These are phyloP conservation scores for Platyura marginata DNA, from an alignment of 1,140 invertebrate species.

Conservation along the genomic window DNA sequence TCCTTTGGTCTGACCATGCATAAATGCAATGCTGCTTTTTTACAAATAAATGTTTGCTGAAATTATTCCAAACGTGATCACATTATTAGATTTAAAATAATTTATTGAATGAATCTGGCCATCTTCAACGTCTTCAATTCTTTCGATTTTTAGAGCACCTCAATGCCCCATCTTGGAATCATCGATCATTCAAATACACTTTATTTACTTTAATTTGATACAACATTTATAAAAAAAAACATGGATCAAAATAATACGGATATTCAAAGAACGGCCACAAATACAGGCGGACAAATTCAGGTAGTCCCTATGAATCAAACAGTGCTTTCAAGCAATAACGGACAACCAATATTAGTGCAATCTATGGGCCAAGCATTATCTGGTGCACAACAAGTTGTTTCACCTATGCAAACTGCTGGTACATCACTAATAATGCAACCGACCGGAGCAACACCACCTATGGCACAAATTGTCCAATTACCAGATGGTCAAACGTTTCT, in stretches of 20 bases:
- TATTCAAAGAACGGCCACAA: conserved; percentile 10
- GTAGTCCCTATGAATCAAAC: conserved; percentile 20
- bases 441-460: conserved; percentile 34
- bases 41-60: conserved; percentile 7
- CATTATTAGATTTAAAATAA: background rate
- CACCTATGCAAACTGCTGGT: conserved; percentile 14
- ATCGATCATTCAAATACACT: background rate
- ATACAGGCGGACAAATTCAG: conserved; percentile 7
- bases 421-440: conserved; percentile 12
- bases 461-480: conserved; percentile 72
- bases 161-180: background rate
- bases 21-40: conserved; percentile 11
- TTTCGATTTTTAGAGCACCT: background rate
- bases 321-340: conserved; percentile 12
- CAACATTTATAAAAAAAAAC: background rate
- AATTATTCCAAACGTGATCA: conserved; percentile 9
- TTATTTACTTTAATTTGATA: background rate
- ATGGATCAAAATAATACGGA: background rate
- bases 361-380: conserved; percentile 9
- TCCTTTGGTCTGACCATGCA: background rate
- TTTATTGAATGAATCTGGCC: background rate
- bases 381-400: conserved; percentile 17
- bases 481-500: conserved; percentile 86
- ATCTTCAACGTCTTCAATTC: background rate
- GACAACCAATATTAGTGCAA: conserved; percentile 6